Conservation (phyloP, 2,797 vertebrate genomes). For the Chelonia mydas region DNA sequence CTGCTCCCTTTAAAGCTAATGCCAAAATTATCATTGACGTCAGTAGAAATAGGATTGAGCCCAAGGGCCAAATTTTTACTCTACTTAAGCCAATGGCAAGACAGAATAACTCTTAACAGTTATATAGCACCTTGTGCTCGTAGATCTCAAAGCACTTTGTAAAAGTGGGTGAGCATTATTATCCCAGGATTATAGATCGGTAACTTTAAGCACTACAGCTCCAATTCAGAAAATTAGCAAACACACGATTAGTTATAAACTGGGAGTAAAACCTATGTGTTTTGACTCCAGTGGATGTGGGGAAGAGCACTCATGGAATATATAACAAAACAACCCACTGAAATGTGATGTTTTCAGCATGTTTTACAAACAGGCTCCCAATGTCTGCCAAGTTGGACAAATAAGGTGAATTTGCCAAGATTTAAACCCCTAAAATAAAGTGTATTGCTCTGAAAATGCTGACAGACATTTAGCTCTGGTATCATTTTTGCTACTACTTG, state of each 20-base stretch:
- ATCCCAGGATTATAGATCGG: neutral
- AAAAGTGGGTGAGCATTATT: neutral
- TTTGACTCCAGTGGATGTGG: neutral
- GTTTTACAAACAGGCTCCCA: neutral
- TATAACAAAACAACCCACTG: neutral
- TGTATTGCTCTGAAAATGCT: neutral
- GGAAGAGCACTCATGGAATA: neutral
- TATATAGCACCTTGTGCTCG: neutral
- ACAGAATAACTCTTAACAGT: neutral
- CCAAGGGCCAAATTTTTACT: neutral
- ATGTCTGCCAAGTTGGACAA: neutral
- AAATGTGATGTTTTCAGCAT: neutral
- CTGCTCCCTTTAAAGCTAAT: neutral
- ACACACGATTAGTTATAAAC: neutral
- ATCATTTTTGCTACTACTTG: conserved; percentile 35
- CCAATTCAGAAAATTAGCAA: neutral
- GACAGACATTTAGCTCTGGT: conserved; percentile 6
- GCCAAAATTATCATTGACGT: conserved; percentile 4
- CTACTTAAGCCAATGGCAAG: neutral
- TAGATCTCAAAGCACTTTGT: neutral
- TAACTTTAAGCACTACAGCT: neutral
- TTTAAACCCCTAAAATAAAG: neutral
- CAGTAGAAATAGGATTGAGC: neutral
- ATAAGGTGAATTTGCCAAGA: neutral
- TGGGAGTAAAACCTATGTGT: neutral